Percentiles rank a stretch among this genome's conserved stretches.
Evolutionary conservation across 2,888 invertebrate species (phyloP).

Genomic region (Busseola fusca): DNA sequence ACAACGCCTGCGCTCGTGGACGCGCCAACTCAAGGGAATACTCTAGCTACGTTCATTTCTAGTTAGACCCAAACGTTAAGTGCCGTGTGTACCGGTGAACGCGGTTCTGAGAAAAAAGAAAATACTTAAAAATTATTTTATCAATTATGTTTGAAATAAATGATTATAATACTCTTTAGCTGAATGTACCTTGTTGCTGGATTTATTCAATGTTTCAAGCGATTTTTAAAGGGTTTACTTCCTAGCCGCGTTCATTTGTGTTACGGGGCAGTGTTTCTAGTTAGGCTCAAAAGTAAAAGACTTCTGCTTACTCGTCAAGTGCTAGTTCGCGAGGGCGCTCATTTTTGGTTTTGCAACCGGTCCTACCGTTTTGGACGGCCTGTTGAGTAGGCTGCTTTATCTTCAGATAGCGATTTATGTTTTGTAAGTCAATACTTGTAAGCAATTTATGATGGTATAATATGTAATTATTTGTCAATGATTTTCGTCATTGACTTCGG

Average conservation of each 20-base stretch:
- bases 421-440: slow-evolving; percentile 72
- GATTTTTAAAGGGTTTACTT: slow-evolving; percentile 8
- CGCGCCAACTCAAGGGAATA: slow-evolving; percentile 61
- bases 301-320: slow-evolving; percentile 42
- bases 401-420: slow-evolving; percentile 69
- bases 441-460: slow-evolving; percentile 50
- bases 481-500: slow-evolving; percentile 55
- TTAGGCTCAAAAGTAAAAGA: slow-evolving; percentile 46
- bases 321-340: slow-evolving; percentile 41
- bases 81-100: slow-evolving; percentile 2
- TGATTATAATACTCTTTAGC: neutral
- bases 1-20: slow-evolving; percentile 44
- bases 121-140: neutral
- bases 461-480: slow-evolving; percentile 55
- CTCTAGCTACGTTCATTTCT: slow-evolving; percentile 71
- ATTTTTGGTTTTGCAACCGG: slow-evolving; percentile 21
- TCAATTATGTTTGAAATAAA: neutral
- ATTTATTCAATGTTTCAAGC: slow-evolving; percentile 12
- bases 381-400: slow-evolving; percentile 62
- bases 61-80: slow-evolving; percentile 43
- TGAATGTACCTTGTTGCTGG: neutral
- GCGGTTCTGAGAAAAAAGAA: slow-evolving; percentile 23
- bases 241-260: slow-evolving; percentile 26
- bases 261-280: slow-evolving; percentile 44
- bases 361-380: slow-evolving; percentile 23